phyloP scores from a whole-genome alignment of 2,113 vertebrate species.

The Antechinus flavipes region DNA sequence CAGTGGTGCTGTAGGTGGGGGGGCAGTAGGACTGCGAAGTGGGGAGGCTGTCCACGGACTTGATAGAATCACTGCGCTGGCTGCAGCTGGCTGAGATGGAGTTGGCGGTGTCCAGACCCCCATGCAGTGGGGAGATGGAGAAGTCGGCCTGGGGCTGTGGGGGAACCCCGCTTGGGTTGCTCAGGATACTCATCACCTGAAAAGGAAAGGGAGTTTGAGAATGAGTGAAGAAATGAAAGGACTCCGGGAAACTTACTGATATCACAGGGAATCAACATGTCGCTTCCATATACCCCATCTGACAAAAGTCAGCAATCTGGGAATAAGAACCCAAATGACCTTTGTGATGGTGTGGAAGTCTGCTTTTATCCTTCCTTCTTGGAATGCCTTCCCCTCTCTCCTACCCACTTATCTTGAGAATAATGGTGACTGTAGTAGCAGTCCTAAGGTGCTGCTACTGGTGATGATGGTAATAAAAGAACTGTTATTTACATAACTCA shows the following conservation, averaged over 20 bases:
- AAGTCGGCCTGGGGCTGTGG: conserved; percentile 97
- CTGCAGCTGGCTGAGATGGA: conserved; percentile 99
- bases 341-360: neutral
- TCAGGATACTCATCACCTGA: conserved; percentile 99
- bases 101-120: conserved; percentile 94
- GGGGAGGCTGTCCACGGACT: conserved; percentile 96
- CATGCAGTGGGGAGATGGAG: conserved; percentile 97
- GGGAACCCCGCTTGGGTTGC: conserved; percentile 93
- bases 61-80: conserved; percentile 97
- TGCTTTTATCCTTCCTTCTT: neutral
- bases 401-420: neutral
- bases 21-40: conserved; percentile 99
- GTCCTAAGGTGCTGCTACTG: neutral
- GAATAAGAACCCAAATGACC: neutral
- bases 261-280: neutral
- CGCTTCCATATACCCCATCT: neutral
- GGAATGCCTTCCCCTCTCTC: neutral
- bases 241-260: neutral
- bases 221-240: neutral
- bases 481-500: neutral
- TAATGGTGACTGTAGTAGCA: neutral
- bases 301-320: neutral
- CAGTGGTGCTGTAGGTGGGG: conserved; percentile 97
- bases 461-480: neutral
- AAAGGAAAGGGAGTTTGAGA: conserved; percentile 6